Evolutionary conservation across 2,888 invertebrate genomes (phyloP), one percentile per base, ranked within the genome.

Genomic region (Lobophora halterata): DNA sequence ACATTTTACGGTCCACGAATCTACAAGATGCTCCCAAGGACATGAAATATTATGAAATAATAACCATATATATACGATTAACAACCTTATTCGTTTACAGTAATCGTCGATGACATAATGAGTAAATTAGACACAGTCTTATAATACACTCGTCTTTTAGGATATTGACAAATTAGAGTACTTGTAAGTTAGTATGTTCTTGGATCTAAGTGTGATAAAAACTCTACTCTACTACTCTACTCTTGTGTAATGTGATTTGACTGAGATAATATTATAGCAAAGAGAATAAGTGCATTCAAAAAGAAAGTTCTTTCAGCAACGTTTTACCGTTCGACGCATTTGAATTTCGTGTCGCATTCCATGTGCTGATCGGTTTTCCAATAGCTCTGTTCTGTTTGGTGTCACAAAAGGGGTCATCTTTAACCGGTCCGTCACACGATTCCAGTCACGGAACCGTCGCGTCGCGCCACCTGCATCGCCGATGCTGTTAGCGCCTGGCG

Each of bases 401-500:
- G 53, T 58, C 64, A 68, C 58, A 68, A 72, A 73, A 69, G 69
- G 67, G 63, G 60, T 61, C 69, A 71, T 75, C 70, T 71, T 66
- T 61, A 70, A 73, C 76, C 73, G 72, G 76, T 76, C 75, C 65
- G 61, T 62, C 61, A 71, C 62, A 68, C 63, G 61, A 83, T 80
- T 79, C 79, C 53, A 70, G 78, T 81, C 85, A 85, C 82, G 85
- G 69, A 52, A 55, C 49, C 49, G 46, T 69, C 53, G 61, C 68
- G 66, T 69, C 54, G 64, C 66, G 68, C 72, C 75, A 82, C 82
- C 82, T 83, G 86, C 81, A 81, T 82, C 52, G 61, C 50, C 57
- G 68, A 79, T 74, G 60, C 60, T 51, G 52, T 49, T 47, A 61
- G 66, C 65, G 72, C 73, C 76, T 63, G 63, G 59, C 68, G 74